Evolutionary conservation across 35 echinoderm and acorn worm genomes (phyloP).

Genomic region (Apostichopus parvimensis): DNA sequence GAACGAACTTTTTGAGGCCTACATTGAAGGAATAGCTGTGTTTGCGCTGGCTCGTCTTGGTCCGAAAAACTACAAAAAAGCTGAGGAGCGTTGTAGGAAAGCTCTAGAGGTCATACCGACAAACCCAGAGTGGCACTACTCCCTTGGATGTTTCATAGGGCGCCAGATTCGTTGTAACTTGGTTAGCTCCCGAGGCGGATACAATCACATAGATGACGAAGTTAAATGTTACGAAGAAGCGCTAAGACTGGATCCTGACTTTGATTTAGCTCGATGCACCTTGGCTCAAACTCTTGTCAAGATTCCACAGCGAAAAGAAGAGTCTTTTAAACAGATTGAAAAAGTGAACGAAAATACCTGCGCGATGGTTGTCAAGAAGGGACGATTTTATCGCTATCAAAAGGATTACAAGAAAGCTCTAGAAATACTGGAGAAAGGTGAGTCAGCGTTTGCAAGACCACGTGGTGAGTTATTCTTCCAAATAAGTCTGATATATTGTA

Average conservation of each 20-base stretch:
- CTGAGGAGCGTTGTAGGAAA: neutral
- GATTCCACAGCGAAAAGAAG: neutral
- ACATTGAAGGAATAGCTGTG: constrained; percentile 17
- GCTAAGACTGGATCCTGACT: neutral
- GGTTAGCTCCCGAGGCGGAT: neutral
- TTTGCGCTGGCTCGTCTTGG: constrained; percentile 32
- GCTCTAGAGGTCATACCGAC: neutral
- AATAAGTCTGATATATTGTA: neutral
- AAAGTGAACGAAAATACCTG: neutral
- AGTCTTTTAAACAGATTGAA: neutral
- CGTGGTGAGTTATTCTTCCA: neutral
- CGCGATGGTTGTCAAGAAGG: constrained; percentile 26
- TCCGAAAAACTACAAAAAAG: constrained; percentile 39
- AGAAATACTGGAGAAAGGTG: neutral
- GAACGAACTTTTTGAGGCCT: neutral
- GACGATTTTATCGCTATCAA: constrained; percentile 17
- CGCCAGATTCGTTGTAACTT: neutral
- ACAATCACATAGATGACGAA: constrained; percentile 23
- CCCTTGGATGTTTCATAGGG: constrained; percentile 18
- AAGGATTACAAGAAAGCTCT: neutral
- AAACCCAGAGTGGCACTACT: constrained; percentile 5
- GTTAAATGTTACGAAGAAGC: constrained; percentile 35
- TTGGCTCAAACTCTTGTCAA: constrained; percentile 3
- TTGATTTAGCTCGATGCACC: constrained; percentile 11
- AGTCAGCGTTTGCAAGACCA: constrained; percentile 3